These are phyloP conservation scores for Toxotes chatareus DNA, from an alignment of 2,113 vertebrate species.

Conservation along the genomic window DNA sequence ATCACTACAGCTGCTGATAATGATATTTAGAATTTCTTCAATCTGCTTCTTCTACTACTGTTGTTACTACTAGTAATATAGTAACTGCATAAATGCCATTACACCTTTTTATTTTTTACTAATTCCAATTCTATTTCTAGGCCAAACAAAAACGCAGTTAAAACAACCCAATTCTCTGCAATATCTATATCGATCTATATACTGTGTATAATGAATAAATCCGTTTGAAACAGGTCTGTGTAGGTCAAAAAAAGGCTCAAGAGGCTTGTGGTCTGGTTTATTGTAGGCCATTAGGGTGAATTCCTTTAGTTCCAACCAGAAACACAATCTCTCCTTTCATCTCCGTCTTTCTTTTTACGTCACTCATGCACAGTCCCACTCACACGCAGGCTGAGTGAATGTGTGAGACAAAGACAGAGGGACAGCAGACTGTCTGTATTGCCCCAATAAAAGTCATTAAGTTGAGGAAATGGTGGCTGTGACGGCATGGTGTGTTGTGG, in stretches of 20 bases:
- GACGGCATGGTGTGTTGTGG: constrained; percentile 48
- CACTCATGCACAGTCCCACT: constrained; percentile 6
- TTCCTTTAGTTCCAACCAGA: constrained; percentile 57
- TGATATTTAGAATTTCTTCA: neutral
- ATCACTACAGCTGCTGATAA: neutral
- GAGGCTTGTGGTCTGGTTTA: constrained; percentile 46
- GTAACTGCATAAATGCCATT: neutral
- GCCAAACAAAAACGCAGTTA: neutral
- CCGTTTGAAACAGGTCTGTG: neutral
- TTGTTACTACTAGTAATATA: neutral
- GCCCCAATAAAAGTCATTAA: constrained; percentile 76
- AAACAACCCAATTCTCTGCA: neutral
- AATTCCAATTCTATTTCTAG: neutral
- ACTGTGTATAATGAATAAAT: neutral
- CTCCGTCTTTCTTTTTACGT: constrained; percentile 36
- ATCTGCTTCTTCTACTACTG: neutral
- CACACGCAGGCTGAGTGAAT: constrained; percentile 29
- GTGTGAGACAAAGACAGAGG: constrained; percentile 54
- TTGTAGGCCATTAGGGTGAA: constrained; percentile 59
- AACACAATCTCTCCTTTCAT: constrained; percentile 73
- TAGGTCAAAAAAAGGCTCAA: constrained; percentile 8
- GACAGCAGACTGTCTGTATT: constrained; percentile 74
- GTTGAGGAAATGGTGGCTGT: constrained; percentile 61
- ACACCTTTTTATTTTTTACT: neutral
- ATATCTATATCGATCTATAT: too few species aligned